Evolutionary conservation across 2,113 vertebrate genomes (phyloP).

Genomic region (Narcine bancroftii): DNA sequence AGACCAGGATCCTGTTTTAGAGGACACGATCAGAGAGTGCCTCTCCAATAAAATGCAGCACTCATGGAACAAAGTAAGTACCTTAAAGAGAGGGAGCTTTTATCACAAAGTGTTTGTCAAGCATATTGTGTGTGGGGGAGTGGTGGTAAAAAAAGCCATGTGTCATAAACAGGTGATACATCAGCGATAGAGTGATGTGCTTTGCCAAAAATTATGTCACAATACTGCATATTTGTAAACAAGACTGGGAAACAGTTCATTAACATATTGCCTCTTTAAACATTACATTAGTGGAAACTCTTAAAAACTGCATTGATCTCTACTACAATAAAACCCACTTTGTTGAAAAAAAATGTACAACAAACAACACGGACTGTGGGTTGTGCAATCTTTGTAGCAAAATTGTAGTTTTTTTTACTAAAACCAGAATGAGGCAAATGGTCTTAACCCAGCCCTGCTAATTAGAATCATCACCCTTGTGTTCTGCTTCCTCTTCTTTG

Average conservation of each 20-base stretch:
- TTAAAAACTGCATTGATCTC: background rate
- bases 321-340: background rate
- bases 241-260: background rate
- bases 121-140: slow-evolving; percentile 3
- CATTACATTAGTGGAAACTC: background rate
- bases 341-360: background rate
- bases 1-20: background rate
- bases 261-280: background rate
- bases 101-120: slow-evolving; percentile 23
- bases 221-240: background rate
- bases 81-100: slow-evolving; percentile 15
- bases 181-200: background rate
- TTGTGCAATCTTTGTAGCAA: background rate
- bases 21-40: slow-evolving; percentile 16
- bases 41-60: slow-evolving; percentile 30
- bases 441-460: too few relatives aligned
- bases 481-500: too few relatives aligned
- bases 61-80: slow-evolving; percentile 11
- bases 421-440: too few relatives aligned
- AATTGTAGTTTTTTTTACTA: too few relatives aligned
- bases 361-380: background rate
- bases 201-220: background rate
- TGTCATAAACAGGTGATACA: background rate
- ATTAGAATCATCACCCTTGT: too few relatives aligned
- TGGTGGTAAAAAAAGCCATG: background rate